Percentiles rank a stretch among this genome's conserved stretches.
These are phyloP conservation scores for Heliconius nattereri DNA, from an alignment of 1,140 invertebrate genomes.

Conservation along the genomic window DNA sequence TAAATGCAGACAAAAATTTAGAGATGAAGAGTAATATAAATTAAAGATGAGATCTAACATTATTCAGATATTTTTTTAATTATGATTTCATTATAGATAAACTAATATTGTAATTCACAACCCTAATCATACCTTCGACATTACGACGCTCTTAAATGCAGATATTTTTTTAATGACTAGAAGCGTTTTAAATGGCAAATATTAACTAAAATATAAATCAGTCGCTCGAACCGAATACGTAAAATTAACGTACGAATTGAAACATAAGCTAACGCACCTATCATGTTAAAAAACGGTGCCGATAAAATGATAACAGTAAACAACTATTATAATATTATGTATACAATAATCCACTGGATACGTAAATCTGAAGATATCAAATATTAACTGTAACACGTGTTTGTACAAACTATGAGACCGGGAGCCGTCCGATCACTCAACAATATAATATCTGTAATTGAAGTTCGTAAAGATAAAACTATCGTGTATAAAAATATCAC, in stretches of 20 bases:
- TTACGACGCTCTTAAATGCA: slow-evolving; percentile 61
- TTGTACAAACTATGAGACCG: slow-evolving; percentile 77
- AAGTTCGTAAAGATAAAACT: slow-evolving; percentile 77
- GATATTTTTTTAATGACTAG: slow-evolving; percentile 71
- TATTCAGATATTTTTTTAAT: slow-evolving; percentile 53
- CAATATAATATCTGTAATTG: slow-evolving; percentile 70
- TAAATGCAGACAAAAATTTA: slow-evolving; percentile 73
- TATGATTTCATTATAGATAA: slow-evolving; percentile 55
- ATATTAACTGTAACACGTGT: slow-evolving; percentile 66
- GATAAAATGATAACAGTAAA: slow-evolving; percentile 41
- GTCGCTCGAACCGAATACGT: slow-evolving; percentile 30
- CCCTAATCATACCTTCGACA: slow-evolving; percentile 69
- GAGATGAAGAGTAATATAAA: slow-evolving; percentile 68
- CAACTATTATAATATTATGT: slow-evolving; percentile 47
- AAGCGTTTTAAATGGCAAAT: slow-evolving; percentile 71
- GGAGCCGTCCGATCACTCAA: slow-evolving; percentile 78
- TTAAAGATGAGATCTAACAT: slow-evolving; percentile 69
- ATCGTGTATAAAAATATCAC: slow-evolving; percentile 80
- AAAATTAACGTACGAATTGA: background rate
- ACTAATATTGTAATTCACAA: slow-evolving; percentile 78
- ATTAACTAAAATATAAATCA: slow-evolving; percentile 39
- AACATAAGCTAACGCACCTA: slow-evolving; percentile 12
- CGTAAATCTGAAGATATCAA: slow-evolving; percentile 63
- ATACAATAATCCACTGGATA: slow-evolving; percentile 38
- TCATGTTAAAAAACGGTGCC: background rate